Conservation (phyloP, 1,140 invertebrate species). For the Formica selysi region DNA sequence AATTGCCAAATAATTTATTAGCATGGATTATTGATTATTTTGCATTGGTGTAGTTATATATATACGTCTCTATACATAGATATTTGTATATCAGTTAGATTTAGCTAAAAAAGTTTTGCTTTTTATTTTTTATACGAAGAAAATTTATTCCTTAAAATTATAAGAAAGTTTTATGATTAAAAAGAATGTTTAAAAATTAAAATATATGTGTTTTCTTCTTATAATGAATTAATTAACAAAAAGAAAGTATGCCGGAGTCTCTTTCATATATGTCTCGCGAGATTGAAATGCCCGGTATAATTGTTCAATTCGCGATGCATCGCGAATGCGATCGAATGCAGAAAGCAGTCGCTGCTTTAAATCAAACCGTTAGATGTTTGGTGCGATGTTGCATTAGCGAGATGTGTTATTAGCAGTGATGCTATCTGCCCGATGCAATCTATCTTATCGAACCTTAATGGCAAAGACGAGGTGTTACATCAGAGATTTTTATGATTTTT, state of each 20-base stretch:
- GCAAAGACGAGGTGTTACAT: background rate
- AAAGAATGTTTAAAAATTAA: background rate
- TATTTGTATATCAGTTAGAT: background rate
- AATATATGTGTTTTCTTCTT: background rate
- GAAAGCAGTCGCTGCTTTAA: constrained; percentile 20
- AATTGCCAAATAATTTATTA: background rate
- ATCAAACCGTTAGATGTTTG: constrained; percentile 36
- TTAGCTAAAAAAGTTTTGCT: background rate
- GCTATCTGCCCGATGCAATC: constrained; percentile 26
- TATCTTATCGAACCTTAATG: constrained; percentile 46
- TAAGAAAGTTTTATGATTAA: background rate
- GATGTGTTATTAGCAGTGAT: constrained; percentile 24
- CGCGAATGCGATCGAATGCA: background rate
- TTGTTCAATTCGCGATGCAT: constrained; percentile 21
- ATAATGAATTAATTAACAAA: background rate
- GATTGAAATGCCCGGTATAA: background rate
- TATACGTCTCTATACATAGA: background rate
- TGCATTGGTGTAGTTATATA: background rate
- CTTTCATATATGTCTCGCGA: background rate
- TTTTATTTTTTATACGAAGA: background rate
- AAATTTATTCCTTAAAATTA: background rate
- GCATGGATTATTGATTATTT: background rate
- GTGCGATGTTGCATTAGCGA: constrained; percentile 27
- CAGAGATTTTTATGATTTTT: constrained; percentile 6
- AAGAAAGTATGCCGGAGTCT: background rate